These are phyloP conservation scores for Muntiacus muntjak DNA, from an alignment of 2,113 vertebrate species.

Conservation along the genomic window DNA sequence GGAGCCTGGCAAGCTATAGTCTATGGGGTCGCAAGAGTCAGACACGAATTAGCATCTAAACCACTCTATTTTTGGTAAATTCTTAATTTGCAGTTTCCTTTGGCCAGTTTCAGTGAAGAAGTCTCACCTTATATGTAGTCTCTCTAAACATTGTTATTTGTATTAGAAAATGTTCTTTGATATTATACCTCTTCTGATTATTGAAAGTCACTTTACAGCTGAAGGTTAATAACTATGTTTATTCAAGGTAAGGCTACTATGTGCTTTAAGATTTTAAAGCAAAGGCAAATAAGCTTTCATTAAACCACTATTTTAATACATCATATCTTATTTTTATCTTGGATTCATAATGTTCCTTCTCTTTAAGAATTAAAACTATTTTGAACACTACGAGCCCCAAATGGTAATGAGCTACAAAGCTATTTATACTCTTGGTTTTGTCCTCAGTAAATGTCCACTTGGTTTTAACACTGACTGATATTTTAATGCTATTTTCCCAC, in stretches of 20 bases:
- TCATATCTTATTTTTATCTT: slow-evolving; percentile 59
- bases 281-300: slow-evolving; percentile 61
- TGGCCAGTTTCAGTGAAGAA: slow-evolving; percentile 70
- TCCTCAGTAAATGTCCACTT: neutral
- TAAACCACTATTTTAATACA: slow-evolving; percentile 57
- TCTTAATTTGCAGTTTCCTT: slow-evolving; percentile 72
- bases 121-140: slow-evolving; percentile 66
- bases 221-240: slow-evolving; percentile 73
- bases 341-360: slow-evolving; percentile 13
- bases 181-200: slow-evolving; percentile 51
- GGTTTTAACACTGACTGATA: neutral
- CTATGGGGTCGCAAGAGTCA: neutral
- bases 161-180: slow-evolving; percentile 54
- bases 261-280: slow-evolving; percentile 69
- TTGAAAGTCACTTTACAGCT: slow-evolving; percentile 57
- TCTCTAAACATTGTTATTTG: slow-evolving; percentile 63
- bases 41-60: neutral
- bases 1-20: neutral
- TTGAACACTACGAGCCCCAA: slow-evolving; percentile 13
- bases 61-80: slow-evolving; percentile 62
- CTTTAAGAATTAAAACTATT: slow-evolving; percentile 54
- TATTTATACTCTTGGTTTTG: neutral
- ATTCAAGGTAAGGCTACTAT: slow-evolving; percentile 67
- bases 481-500: neutral
- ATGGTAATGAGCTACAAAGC: slow-evolving; percentile 1